These are phyloP conservation scores for Brevipalpus yothersi DNA, from an alignment of 1,140 invertebrate species.

Conservation along the genomic window DNA sequence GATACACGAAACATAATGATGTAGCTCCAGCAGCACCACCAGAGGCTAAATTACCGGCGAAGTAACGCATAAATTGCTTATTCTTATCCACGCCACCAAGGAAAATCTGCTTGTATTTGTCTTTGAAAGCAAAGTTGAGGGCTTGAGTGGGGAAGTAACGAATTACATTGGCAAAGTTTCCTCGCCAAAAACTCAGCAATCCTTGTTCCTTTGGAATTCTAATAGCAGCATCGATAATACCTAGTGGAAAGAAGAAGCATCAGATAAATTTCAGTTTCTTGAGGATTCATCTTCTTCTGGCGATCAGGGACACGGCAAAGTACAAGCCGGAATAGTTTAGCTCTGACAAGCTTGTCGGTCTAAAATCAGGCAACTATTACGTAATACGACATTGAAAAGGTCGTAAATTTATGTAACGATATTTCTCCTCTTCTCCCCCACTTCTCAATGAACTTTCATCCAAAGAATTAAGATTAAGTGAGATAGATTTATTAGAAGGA, in stretches of 20 bases:
- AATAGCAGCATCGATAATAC: constrained; percentile 58
- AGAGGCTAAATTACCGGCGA: constrained; percentile 62
- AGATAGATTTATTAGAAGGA: too few species aligned
- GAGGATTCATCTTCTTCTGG: too few species aligned
- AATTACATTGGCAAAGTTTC: constrained; percentile 77
- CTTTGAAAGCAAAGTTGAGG: constrained; percentile 86
- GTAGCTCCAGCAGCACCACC: constrained; percentile 81
- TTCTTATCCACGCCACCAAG: constrained; percentile 58
- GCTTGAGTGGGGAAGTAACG: constrained; percentile 86
- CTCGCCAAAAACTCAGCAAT: constrained; percentile 68
- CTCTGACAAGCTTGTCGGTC: too few species aligned
- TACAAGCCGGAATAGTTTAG: too few species aligned
- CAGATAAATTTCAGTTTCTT: too few species aligned
- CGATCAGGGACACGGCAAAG: too few species aligned
- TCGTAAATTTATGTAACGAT: too few species aligned
- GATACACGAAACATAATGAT: constrained; percentile 81
- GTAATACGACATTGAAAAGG: too few species aligned
- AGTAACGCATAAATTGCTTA: constrained; percentile 62
- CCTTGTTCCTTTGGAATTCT: constrained; percentile 71
- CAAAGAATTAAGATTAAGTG: too few species aligned
- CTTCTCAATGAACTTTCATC: too few species aligned
- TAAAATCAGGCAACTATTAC: too few species aligned
- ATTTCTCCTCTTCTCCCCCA: too few species aligned
- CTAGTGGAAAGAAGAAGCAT: constrained; percentile 15
- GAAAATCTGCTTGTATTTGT: constrained; percentile 35